phyloP scores from a whole-genome alignment of 2,888 invertebrate species.

The Synergus itoensis region DNA sequence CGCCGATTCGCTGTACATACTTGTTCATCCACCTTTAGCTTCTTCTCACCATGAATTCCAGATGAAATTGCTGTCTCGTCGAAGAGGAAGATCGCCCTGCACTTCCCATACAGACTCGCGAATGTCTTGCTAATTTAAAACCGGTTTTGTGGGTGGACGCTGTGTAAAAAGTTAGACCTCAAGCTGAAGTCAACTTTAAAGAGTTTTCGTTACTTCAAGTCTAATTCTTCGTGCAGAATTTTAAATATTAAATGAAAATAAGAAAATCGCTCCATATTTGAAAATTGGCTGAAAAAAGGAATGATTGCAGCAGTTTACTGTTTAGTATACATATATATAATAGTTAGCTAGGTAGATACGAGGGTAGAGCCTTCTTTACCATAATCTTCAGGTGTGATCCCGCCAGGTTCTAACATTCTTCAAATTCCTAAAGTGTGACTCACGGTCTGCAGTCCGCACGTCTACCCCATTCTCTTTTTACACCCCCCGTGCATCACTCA shows the following conservation, averaged over 20 bases:
- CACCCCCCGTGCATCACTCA: constrained; percentile 23
- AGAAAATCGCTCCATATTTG: no score
- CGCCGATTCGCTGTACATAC: constrained; percentile 11
- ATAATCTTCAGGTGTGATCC: neutral
- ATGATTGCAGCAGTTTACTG: neutral
- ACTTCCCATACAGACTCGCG: constrained; percentile 21
- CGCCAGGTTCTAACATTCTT: constrained; percentile 27
- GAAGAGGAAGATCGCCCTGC: constrained; percentile 1
- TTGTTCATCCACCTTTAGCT: constrained; percentile 35
- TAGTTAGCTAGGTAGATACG: no score
- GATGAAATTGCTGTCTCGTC: constrained; percentile 38
- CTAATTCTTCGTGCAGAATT: neutral
- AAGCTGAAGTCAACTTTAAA: neutral
- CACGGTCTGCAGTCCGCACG: neutral
- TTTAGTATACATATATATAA: no score
- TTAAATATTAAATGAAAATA: no score
- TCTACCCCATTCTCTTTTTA: constrained; percentile 23
- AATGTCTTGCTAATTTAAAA: constrained; percentile 12
- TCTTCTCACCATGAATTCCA: constrained; percentile 29
- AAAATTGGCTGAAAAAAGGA: neutral
- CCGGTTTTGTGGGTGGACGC: constrained; percentile 31
- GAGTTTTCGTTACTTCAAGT: neutral
- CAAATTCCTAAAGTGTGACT: constrained; percentile 13
- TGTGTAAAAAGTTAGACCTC: neutral
- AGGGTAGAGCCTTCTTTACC: neutral